Evolutionary conservation across 2,888 invertebrate genomes (phyloP).

Genomic region (Erpobdella octoculata): DNA sequence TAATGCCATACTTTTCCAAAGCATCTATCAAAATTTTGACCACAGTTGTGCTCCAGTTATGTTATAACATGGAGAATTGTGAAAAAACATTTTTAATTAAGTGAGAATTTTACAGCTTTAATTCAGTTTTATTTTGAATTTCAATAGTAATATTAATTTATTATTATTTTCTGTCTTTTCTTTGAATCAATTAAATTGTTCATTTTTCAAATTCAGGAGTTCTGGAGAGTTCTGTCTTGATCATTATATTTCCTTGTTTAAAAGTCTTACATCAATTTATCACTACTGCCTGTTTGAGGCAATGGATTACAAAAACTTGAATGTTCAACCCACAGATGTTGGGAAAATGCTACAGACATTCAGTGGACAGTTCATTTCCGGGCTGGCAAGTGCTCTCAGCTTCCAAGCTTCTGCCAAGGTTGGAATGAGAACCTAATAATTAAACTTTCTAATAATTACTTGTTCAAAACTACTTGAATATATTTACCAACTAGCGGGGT

Average conservation of each 20-base stretch:
- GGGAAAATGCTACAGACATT: background rate
- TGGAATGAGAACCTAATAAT: too few species aligned
- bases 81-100: background rate
- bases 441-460: too few species aligned
- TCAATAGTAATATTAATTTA: too few species aligned
- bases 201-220: too few species aligned
- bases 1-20: constrained; percentile 69
- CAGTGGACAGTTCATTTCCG: constrained; percentile 22
- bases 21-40: constrained; percentile 70
- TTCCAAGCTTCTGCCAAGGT: constrained; percentile 14
- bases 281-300: constrained; percentile 70
- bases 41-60: constrained; percentile 70
- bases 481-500: too few species aligned
- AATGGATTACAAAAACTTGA: constrained; percentile 24
- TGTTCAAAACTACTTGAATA: too few species aligned
- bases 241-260: constrained; percentile 69
- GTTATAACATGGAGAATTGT: constrained; percentile 64
- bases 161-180: too few species aligned
- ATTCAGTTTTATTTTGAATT: too few species aligned
- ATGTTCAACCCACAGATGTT: background rate
- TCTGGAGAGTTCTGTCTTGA: constrained; percentile 59
- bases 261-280: constrained; percentile 68
- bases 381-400: constrained; percentile 10
- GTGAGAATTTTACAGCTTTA: too few species aligned
- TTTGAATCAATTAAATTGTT: too few species aligned